phyloP scores from a whole-genome alignment of 1,140 invertebrate genomes.

The Eurosta solidaginis region DNA sequence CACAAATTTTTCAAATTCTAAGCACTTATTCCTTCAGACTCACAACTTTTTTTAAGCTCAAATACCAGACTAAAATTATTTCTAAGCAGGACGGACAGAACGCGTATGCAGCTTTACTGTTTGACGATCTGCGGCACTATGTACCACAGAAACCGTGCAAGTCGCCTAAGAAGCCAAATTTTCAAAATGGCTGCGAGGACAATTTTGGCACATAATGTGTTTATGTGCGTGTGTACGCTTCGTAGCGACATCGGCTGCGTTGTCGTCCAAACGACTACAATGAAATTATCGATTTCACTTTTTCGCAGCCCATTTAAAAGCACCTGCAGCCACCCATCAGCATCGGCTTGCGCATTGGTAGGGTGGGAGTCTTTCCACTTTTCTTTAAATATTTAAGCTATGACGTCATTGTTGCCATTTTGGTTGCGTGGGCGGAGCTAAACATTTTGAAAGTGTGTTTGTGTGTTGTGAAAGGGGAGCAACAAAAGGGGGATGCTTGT shows the following conservation, averaged over 20 bases:
- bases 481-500: too few species aligned
- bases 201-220: not conserved
- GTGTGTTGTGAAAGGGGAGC: not conserved
- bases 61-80: not conserved
- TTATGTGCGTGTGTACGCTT: constrained; percentile 32
- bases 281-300: not conserved
- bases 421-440: constrained; percentile 49
- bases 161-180: constrained; percentile 52
- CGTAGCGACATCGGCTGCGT: constrained; percentile 29
- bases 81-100: constrained; percentile 38
- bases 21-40: not conserved
- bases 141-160: constrained; percentile 44
- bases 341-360: not conserved
- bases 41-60: not conserved
- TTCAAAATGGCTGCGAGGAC: constrained; percentile 45
- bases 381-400: not conserved
- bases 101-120: constrained; percentile 55
- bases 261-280: not conserved
- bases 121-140: constrained; percentile 59
- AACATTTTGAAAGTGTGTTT: constrained; percentile 25
- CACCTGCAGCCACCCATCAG: not conserved
- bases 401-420: constrained; percentile 46
- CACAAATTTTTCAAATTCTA: not conserved
- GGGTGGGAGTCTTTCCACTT: too few species aligned
- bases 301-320: not conserved